Percentiles rank a stretch among this genome's conserved stretches.
These are phyloP conservation scores for Eupithecia subumbrata DNA, from an alignment of 2,888 invertebrate species.

Conservation along the genomic window DNA sequence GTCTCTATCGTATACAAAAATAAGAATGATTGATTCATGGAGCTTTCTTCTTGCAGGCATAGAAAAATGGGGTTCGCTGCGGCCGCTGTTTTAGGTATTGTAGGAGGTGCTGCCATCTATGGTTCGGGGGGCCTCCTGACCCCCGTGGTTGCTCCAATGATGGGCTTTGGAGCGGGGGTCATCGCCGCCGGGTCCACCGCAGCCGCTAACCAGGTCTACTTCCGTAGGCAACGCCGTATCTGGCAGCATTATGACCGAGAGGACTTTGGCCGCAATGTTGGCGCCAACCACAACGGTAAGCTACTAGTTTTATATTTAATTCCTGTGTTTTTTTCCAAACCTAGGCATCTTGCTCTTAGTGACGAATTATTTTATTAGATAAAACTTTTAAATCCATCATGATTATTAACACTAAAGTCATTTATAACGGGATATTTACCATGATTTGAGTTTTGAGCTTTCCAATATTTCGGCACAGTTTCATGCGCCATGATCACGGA, in stretches of 20 bases:
- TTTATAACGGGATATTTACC: no score
- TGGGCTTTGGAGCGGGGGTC: slow-evolving; percentile 66
- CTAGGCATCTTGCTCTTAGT: no score
- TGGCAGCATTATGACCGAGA: slow-evolving; percentile 65
- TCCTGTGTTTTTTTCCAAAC: no score
- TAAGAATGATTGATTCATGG: background rate
- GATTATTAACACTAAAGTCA: no score
- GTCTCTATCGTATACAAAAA: no score
- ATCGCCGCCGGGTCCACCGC: slow-evolving; percentile 65
- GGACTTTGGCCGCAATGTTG: slow-evolving; percentile 69
- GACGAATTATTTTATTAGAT: no score
- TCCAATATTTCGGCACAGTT: no score
- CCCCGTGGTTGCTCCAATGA: slow-evolving; percentile 57
- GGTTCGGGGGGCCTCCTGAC: slow-evolving; percentile 63
- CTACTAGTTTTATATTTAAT: no score
- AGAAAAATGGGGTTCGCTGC: slow-evolving; percentile 59
- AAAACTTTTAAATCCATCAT: no score
- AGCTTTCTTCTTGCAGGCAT: background rate
- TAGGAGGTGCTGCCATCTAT: slow-evolving; percentile 64
- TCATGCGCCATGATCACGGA: no score
- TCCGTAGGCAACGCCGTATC: slow-evolving; percentile 69
- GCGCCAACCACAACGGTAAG: slow-evolving; percentile 68
- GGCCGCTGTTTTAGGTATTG: slow-evolving; percentile 57
- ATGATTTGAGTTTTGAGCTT: no score
- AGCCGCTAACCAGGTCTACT: slow-evolving; percentile 68